phyloP scores from a whole-genome alignment of 2,797 vertebrate genomes.

The Sibirionetta formosa region DNA sequence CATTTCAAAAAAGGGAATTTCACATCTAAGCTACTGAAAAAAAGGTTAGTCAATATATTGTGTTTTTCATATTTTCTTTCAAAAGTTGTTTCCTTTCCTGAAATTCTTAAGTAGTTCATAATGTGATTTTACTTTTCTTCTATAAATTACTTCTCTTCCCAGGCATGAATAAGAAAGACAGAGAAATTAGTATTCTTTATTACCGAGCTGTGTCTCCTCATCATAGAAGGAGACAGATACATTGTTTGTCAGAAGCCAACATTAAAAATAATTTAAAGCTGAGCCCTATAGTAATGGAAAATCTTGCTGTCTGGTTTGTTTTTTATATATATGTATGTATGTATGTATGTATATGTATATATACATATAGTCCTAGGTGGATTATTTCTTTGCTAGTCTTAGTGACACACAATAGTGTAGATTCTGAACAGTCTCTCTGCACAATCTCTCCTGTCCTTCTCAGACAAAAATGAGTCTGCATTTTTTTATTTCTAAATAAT shows the following conservation, averaged over 20 bases:
- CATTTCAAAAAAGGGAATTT: neutral
- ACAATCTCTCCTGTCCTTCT: neutral
- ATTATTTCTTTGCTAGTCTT: neutral
- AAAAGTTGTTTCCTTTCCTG: neutral
- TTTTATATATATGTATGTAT: neutral
- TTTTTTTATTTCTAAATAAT: neutral
- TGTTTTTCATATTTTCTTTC: neutral
- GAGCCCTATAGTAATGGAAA: neutral
- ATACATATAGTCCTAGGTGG: neutral
- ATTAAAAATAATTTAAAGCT: neutral
- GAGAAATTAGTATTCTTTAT: conserved; percentile 21
- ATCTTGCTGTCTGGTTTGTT: neutral
- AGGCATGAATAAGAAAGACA: conserved; percentile 11
- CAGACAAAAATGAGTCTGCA: neutral
- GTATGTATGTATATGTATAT: neutral
- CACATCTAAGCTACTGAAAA: neutral
- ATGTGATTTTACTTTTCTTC: conserved; percentile 30
- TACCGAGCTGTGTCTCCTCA: conserved; percentile 6
- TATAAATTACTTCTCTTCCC: conserved; percentile 24
- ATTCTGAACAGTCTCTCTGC: neutral
- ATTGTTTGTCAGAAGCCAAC: conserved; percentile 9
- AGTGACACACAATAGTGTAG: neutral
- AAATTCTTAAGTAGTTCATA: conserved; percentile 13
- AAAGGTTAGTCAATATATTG: neutral
- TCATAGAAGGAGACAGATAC: neutral